Evolutionary conservation across 92 coral and sea anemone species (phyloP), one percentile per base, ranked within the genome.

Genomic region (Ricordea florida): DNA sequence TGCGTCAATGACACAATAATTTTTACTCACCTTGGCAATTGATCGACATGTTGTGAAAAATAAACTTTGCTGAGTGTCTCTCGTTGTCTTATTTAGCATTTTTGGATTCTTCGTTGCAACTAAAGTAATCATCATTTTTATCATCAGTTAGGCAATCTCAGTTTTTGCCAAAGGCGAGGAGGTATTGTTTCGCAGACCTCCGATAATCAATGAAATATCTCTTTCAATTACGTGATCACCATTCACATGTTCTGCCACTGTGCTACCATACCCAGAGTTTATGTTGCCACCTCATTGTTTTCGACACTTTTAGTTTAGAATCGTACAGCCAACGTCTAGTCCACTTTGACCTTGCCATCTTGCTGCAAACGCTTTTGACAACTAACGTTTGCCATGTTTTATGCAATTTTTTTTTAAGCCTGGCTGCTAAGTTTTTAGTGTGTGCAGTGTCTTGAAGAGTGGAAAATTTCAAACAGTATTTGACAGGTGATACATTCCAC

Each of bases 281-380:
- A 24, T 41, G 70, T 62, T 53, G 29, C 70, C 70, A 62, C 10
- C 53, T 62, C 27, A 53, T 62, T n/a, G 70, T 62, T 62, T 43
- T 62, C 0, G 70, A 53, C 53, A 62, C 70, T 41, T 42, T 25
- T 42, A 62, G 52, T 62, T 18, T 10, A 43, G 53, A 43, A 8
- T 62, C 53, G 53, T 62, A 42, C 33, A 62, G 48, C 70, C 70
- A 62, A 41, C 53, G 41, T 62, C 20, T 62, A 42, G 10, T 62
- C 70, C 70, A 62, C 55, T n/a, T 41, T 62, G 53, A 25, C 6
- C 11, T 38, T 0, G 68, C 6, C 70, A 62, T 62, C 44, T 42
- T 27, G 29, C 32, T 26, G 49, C 37, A n/a, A n/a, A n/a, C n/a
- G n/a, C n/a, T n/a, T n/a, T n/a, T n/a, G n/a, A n/a, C n/a, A n/a